Percentiles rank a stretch among this genome's conserved stretches.
Conservation (phyloP, 1,140 invertebrate genomes). For the Eufriesea mexicana region DNA sequence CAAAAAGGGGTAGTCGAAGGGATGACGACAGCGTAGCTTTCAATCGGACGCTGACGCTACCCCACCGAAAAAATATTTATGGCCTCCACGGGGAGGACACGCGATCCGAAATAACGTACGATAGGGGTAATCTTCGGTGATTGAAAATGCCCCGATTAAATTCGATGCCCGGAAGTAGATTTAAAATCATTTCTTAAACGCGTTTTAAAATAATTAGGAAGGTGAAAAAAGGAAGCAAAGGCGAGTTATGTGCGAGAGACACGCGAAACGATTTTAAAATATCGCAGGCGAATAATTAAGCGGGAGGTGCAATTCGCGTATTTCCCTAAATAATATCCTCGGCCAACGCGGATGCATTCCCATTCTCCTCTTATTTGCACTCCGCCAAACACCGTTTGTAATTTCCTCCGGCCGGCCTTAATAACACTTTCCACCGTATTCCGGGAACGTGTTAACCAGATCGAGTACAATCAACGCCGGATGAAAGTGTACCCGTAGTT, state of each 20-base stretch:
- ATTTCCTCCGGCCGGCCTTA: conserved; percentile 52
- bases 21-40: conserved; percentile 11
- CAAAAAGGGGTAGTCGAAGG: conserved; percentile 24
- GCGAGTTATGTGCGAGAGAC: neutral
- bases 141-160: neutral
- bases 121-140: neutral
- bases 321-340: conserved; percentile 27
- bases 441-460: conserved; percentile 67
- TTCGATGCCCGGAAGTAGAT: too few relatives aligned
- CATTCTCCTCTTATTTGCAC: conserved; percentile 54
- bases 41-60: too few relatives aligned
- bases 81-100: too few relatives aligned
- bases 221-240: neutral
- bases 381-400: conserved; percentile 41
- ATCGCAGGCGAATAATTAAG: conserved; percentile 18
- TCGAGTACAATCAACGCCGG: conserved; percentile 59
- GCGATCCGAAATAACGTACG: too few relatives aligned
- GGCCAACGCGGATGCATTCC: conserved; percentile 33
- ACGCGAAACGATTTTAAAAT: conserved; percentile 1
- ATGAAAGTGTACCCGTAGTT: conserved; percentile 51
- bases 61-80: conserved; percentile 31
- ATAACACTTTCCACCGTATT: conserved; percentile 64
- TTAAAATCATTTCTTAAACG: too few relatives aligned
- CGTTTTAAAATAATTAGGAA: neutral
- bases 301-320: neutral